Evolutionary conservation across 2,888 invertebrate genomes (phyloP).

Genomic region (Anodontia alba): DNA sequence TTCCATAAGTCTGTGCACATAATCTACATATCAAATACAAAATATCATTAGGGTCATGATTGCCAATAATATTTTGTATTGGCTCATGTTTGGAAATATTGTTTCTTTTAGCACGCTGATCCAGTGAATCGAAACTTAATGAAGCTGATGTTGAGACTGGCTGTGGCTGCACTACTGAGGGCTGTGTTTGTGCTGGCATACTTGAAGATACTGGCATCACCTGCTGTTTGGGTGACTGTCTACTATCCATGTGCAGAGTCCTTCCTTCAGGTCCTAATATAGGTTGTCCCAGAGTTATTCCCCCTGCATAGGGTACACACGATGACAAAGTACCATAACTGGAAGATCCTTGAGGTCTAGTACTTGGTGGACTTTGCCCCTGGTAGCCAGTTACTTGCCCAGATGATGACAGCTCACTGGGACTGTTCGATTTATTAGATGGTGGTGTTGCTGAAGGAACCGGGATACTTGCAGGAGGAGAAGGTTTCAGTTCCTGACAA

Average conservation of each 20-base stretch:
- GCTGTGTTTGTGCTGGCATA: slow-evolving; percentile 22
- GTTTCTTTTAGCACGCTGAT: slow-evolving; percentile 44
- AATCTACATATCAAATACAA: slow-evolving; percentile 81
- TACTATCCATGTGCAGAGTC: slow-evolving; percentile 21
- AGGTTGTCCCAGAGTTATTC: slow-evolving; percentile 50
- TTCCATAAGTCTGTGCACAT: slow-evolving; percentile 82
- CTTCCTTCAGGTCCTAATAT: slow-evolving; percentile 47
- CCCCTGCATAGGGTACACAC: slow-evolving; percentile 54
- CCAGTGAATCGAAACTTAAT: slow-evolving; percentile 39
- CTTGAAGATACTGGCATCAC: slow-evolving; percentile 17
- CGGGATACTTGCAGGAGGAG: slow-evolving; percentile 28
- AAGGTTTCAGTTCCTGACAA: slow-evolving; percentile 58
- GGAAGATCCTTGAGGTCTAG: slow-evolving; percentile 29
- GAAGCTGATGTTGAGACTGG: slow-evolving; percentile 1
- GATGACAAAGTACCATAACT: slow-evolving; percentile 14
- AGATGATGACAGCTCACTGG: slow-evolving; percentile 11
- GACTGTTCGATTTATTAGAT: slow-evolving; percentile 18
- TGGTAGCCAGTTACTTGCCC: slow-evolving; percentile 9
- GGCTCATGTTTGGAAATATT: slow-evolving; percentile 81
- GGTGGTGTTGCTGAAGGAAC: slow-evolving; percentile 13
- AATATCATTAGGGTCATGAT: slow-evolving; percentile 81
- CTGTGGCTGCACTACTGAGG: slow-evolving; percentile 20
- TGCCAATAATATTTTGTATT: slow-evolving; percentile 80
- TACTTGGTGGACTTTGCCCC: slow-evolving; percentile 21
- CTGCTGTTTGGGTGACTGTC: slow-evolving; percentile 14